Conservation (phyloP, 1,140 invertebrate species). For the Zaprionus vittiger region DNA sequence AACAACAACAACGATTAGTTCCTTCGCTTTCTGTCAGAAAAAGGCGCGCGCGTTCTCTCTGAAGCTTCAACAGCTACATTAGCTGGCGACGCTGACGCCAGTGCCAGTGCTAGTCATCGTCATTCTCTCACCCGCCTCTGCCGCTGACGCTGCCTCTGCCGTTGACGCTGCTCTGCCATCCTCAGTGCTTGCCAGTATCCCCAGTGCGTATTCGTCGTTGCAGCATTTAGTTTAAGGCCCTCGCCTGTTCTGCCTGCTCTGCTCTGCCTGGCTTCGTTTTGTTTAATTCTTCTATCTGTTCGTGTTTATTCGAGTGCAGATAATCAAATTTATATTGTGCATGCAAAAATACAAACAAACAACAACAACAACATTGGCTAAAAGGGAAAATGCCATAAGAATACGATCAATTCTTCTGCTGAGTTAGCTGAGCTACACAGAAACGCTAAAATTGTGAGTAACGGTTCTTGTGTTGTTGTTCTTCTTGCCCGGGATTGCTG, state of each 20-base stretch:
- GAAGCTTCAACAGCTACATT: conserved; percentile 62
- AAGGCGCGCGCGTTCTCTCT: conserved; percentile 65
- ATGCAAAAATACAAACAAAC: conserved; percentile 42
- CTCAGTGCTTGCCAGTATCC: conserved; percentile 51
- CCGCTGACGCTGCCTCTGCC: conserved; percentile 32
- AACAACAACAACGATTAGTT: conserved; percentile 34
- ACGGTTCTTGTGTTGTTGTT: conserved; percentile 22
- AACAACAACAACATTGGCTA: conserved; percentile 8
- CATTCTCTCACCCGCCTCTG: conserved; percentile 63
- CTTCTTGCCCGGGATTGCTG: conserved; percentile 15
- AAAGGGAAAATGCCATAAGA: conserved; percentile 55
- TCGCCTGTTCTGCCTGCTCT: conserved; percentile 30
- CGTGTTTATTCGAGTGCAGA: conserved; percentile 71
- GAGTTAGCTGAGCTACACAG: conserved; percentile 50
- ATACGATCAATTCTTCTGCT: conserved; percentile 55
- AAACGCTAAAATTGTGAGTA: conserved; percentile 55
- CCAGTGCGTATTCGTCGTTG: conserved; percentile 47
- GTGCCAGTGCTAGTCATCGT: conserved; percentile 44
- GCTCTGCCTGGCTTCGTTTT: conserved; percentile 51
- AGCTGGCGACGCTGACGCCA: conserved; percentile 74
- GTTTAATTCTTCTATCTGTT: conserved; percentile 59
- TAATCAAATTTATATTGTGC: conserved; percentile 79
- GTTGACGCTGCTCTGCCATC: conserved; percentile 29
- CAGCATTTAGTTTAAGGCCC: conserved; percentile 45
- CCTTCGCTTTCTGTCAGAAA: conserved; percentile 55